phyloP scores from a whole-genome alignment of 2,797 vertebrate genomes.

The Sebastes umbrosus region DNA sequence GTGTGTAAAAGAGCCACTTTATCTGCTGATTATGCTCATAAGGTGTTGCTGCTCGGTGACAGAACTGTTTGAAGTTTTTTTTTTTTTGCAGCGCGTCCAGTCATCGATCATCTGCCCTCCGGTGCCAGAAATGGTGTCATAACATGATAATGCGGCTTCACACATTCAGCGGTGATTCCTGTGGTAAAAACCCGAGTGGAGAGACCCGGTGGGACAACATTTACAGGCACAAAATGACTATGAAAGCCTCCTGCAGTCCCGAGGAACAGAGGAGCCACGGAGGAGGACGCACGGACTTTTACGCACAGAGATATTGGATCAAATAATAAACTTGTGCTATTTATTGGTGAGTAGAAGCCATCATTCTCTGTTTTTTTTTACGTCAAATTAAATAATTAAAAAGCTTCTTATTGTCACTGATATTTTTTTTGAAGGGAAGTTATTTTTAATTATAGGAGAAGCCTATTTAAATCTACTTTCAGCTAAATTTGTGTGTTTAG shows the following conservation, averaged over 20 bases:
- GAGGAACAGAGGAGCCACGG: conserved; percentile 36
- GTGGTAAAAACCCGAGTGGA: conserved; percentile 46
- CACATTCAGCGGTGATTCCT: conserved; percentile 59
- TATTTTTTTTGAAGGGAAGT: background rate
- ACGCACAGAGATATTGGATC: conserved; percentile 51
- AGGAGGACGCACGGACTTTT: conserved; percentile 61
- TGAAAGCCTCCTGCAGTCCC: conserved; percentile 60
- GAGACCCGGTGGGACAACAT: conserved; percentile 58
- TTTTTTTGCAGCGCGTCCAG: conserved; percentile 55
- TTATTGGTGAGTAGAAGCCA: conserved; percentile 64
- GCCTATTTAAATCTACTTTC: conserved; percentile 28
- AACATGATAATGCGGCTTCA: conserved; percentile 72
- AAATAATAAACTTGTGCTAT: conserved; percentile 26
- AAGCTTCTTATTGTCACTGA: background rate
- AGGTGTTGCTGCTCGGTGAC: conserved; percentile 63
- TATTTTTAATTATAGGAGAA: conserved; percentile 11
- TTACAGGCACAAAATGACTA: conserved; percentile 71
- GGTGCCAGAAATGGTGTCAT: conserved; percentile 67
- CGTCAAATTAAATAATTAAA: conserved; percentile 14
- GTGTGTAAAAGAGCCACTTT: conserved; percentile 27
- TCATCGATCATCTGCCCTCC: conserved; percentile 71
- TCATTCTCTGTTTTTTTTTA: background rate
- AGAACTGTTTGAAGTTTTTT: conserved; percentile 57
- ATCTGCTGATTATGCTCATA: conserved; percentile 48
- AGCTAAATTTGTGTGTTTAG: conserved; percentile 19